Evolutionary conservation across 1,140 invertebrate genomes (phyloP), one percentile per base, ranked within the genome.

Genomic region (Galleria mellonella): DNA sequence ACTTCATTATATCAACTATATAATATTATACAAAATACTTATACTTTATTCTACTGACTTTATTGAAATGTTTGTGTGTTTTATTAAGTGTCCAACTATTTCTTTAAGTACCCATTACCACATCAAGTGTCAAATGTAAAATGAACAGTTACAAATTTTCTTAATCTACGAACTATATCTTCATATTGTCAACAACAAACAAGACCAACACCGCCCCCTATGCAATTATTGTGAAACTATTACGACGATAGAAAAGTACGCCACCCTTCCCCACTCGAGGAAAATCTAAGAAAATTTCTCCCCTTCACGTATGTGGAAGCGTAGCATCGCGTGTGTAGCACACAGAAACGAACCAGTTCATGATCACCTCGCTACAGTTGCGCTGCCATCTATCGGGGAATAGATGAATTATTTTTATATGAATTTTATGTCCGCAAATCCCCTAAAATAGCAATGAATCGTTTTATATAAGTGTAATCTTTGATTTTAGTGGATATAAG

Each of bases 371-470:
- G 38, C 35, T 17, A 30, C 39, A 42, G 41, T 35, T 33, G 48
- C 61, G 58, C 52, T 55, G 76, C 79, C 79, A 83, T 79, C 79
- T 83, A 38, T 67, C 61, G 56, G 40, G 62, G 76, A 46, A 71
- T 81, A 79, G 76, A 44, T 4, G 46, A 64, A 45, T 50, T 52
- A 56, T 9, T 58, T 73, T 71, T 67, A 69, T 65, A 52, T 41
- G 42, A 50, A 54, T 56, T 72, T 66, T 69, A 71, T 54, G 55
- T 57, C 35, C 15, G n/a, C 36, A 43, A 48, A 48, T 51, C 55
- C 30, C 50, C 42, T 51, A 47, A 55, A 59, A 56, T 60, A 55
- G 35, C 45, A 41, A 13, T 48, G 51, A 54, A 48, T 48, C 33
- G 35, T 47, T 47, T 43, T 37, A 17, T n/a, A 37, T 23, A 23